Conservation (phyloP, 2,888 invertebrate genomes). For the Rhamphomyia laevipes region DNA sequence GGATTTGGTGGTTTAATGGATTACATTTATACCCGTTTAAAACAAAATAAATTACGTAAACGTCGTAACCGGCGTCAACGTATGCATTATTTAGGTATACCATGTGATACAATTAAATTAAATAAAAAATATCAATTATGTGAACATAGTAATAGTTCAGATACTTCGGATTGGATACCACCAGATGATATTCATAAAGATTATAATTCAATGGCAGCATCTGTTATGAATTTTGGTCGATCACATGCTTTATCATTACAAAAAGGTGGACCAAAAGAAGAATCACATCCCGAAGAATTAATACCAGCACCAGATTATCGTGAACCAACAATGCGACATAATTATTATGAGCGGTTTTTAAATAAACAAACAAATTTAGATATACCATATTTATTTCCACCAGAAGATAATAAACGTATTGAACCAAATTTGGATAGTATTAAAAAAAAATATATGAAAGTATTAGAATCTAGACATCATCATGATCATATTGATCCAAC, state of each 20-base stretch:
- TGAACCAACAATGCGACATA: constrained; percentile 26
- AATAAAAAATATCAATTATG: background rate
- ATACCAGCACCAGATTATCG: constrained; percentile 32
- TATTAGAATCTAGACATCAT: constrained; percentile 31
- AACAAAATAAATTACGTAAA: constrained; percentile 2
- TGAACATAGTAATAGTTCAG: constrained; percentile 4
- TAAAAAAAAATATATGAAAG: constrained; percentile 22
- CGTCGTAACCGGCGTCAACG: constrained; percentile 12
- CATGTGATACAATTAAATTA: background rate
- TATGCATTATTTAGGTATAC: constrained; percentile 15
- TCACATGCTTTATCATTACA: too few species aligned
- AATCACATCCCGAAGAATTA: background rate
- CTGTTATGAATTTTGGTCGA: background rate
- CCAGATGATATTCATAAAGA: constrained; percentile 5
- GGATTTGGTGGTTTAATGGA: constrained; percentile 11
- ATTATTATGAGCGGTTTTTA: constrained; percentile 25
- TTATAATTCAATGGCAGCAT: background rate
- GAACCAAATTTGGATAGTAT: constrained; percentile 23
- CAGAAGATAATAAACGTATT: constrained; percentile 19
- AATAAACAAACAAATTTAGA: constrained; percentile 17
- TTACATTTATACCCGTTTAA: constrained; percentile 21
- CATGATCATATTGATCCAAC: constrained; percentile 32
- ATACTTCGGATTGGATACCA: constrained; percentile 31
- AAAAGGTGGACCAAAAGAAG: background rate
- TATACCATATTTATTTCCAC: constrained; percentile 22